Evolutionary conservation across 2,797 vertebrate species (phyloP), one percentile per base, ranked within the genome.

Genomic region (Numenius phaeopus): DNA sequence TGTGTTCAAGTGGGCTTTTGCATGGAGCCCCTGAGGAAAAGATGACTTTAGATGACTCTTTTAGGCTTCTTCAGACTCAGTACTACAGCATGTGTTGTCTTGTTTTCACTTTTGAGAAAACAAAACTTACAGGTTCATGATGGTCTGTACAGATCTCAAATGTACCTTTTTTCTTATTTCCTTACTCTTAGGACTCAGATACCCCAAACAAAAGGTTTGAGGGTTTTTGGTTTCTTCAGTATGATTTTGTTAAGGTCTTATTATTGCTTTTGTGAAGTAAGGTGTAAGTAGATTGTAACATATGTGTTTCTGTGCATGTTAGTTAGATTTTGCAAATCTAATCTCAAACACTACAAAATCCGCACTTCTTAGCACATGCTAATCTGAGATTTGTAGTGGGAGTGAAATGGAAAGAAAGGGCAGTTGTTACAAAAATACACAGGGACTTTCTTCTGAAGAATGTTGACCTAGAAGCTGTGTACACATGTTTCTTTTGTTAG

Each of bases 71-170:
- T 84, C 52, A 80, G 73, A 54, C 75, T 76, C 89, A 32, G 27
- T 78, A 50, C 57, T 72, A 37, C 7, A 62, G 50, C 40, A 54
- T n/a, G 4, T 65, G 9, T n/a, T 70, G 32, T 58, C n/a, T 69
- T 21, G 46, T 75, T 83, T 79, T 52, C 16, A 70, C 29, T 78
- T 73, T 55, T 89, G 79, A 92, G n/a, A 93, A 73, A 97, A 95
- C 44, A 89, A 95, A 95, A 72, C n/a, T 69, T 59, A 69, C 1
- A 89, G 61, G 4, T 96, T 94, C 50, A 10, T 78, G 54, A 64
- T 87, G 81, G 72, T 96, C 93, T 95, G 50, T 94, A 95, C 75
- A 93, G 87, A 94, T 94, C 82, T 96, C 62, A 95, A 90, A 97
- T 88, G 77, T 69, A 94, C 81, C 61, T 79, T 78, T 64, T 85